phyloP scores from a whole-genome alignment of 2,797 vertebrate species.

The Sebastes ruberrimus region DNA sequence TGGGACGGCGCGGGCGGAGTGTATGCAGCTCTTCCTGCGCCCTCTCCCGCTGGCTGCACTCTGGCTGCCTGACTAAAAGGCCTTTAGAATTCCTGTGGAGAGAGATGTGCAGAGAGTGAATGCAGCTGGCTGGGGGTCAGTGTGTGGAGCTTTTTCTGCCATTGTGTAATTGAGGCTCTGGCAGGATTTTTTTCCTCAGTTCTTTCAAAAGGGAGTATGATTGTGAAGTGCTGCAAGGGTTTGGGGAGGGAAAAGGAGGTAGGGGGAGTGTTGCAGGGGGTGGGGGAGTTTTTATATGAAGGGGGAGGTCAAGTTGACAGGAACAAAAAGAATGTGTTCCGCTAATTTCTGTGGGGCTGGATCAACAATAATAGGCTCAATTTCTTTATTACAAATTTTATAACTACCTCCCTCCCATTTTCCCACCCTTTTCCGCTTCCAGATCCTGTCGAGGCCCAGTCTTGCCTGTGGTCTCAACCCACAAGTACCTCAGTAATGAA shows the following conservation, averaged over 20 bases:
- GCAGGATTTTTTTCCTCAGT: slow-evolving; percentile 88
- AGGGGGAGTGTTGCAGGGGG: slow-evolving; percentile 84
- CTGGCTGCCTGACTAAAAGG: slow-evolving; percentile 99
- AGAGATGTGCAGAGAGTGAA: slow-evolving; percentile 99
- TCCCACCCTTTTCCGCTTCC: slow-evolving; percentile 80
- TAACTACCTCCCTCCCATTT: slow-evolving; percentile 82
- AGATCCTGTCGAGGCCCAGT: slow-evolving; percentile 83
- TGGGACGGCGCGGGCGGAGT: slow-evolving; percentile 85
- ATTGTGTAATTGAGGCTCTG: slow-evolving; percentile 99
- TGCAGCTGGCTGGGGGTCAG: slow-evolving; percentile 99
- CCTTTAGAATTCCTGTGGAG: slow-evolving; percentile 99
- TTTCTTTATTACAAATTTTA: slow-evolving; percentile 89
- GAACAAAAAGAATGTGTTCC: slow-evolving; percentile 91
- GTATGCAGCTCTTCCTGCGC: slow-evolving; percentile 92
- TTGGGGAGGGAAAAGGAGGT: slow-evolving; percentile 82
- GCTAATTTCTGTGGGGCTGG: slow-evolving; percentile 90
- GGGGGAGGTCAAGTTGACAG: slow-evolving; percentile 91
- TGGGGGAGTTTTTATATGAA: slow-evolving; percentile 86
- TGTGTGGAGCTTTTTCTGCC: slow-evolving; percentile 96
- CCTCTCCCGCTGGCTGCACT: slow-evolving; percentile 93
- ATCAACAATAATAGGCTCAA: slow-evolving; percentile 92
- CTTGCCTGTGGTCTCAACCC: slow-evolving; percentile 79
- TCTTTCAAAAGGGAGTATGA: slow-evolving; percentile 87
- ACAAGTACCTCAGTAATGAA: slow-evolving; percentile 75
- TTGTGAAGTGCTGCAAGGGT: slow-evolving; percentile 87